These are phyloP conservation scores for Mythimna lalbum DNA, from an alignment of 2,888 invertebrate species.

Conservation along the genomic window DNA sequence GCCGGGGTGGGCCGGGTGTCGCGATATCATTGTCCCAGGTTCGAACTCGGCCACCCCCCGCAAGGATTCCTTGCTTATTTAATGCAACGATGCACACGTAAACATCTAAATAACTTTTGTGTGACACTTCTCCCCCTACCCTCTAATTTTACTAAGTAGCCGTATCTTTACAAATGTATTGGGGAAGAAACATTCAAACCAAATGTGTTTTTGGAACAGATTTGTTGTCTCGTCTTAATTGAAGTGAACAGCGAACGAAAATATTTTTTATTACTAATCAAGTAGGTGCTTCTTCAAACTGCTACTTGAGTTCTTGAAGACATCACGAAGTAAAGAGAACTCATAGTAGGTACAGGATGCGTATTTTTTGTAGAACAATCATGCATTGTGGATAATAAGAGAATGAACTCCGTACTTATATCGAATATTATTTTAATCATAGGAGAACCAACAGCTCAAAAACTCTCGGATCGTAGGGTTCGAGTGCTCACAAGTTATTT, in stretches of 20 bases:
- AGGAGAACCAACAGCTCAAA: too few relatives aligned
- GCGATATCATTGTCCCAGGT: slow-evolving; percentile 85
- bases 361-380: not conserved
- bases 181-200: slow-evolving; percentile 82
- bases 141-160: slow-evolving; percentile 90
- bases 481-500: too few relatives aligned
- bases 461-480: too few relatives aligned
- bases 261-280: slow-evolving; percentile 38
- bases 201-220: slow-evolving; percentile 80
- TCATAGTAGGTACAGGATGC: not conserved
- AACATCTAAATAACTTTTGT: slow-evolving; percentile 91
- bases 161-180: slow-evolving; percentile 88
- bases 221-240: slow-evolving; percentile 73
- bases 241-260: slow-evolving; percentile 50
- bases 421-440: too few relatives aligned
- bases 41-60: slow-evolving; percentile 80
- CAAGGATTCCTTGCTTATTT: slow-evolving; percentile 89
- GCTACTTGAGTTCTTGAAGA: slow-evolving; percentile 9
- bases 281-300: slow-evolving; percentile 37
- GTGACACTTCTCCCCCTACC: slow-evolving; percentile 89
- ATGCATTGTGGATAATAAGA: not conserved
- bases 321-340: not conserved
- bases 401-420: not conserved
- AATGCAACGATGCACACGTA: slow-evolving; percentile 90
- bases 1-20: slow-evolving; percentile 84